A percentile compares a stretch with the other conserved stretches of the same genome.
Conservation (phyloP, 1,140 invertebrate genomes). For the Dinoponera quadriceps region DNA sequence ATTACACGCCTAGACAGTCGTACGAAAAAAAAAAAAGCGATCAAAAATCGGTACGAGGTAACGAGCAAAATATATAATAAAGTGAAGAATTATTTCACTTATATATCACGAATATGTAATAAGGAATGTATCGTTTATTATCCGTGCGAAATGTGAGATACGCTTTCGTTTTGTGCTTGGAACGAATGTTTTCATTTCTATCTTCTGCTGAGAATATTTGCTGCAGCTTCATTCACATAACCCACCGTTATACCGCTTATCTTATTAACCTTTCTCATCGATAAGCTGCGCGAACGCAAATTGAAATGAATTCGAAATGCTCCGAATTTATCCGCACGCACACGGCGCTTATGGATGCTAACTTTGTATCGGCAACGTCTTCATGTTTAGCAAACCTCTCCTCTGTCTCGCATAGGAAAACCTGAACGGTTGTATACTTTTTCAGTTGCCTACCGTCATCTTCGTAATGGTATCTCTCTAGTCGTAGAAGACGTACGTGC, state of each 20-base stretch:
- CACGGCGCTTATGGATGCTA: not conserved
- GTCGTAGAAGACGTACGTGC: conserved; percentile 66
- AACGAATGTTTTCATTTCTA: not conserved
- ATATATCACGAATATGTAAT: no score
- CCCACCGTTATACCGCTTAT: not conserved
- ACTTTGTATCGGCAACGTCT: not conserved
- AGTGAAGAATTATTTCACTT: not conserved
- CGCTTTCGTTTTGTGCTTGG: not conserved
- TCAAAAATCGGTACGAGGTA: conserved; percentile 21
- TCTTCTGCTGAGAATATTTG: not conserved
- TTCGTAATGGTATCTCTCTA: conserved; percentile 69
- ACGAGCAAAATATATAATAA: not conserved
- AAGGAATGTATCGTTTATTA: not conserved
- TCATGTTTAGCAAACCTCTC: conserved; percentile 3
- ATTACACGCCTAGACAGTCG: not conserved
- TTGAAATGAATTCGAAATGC: conserved; percentile 63
- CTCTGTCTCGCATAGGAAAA: conserved; percentile 28
- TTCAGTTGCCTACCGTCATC: conserved; percentile 64
- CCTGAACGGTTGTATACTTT: conserved; percentile 60
- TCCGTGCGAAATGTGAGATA: not conserved
- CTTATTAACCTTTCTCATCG: not conserved
- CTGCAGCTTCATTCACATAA: not conserved
- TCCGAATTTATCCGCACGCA: not conserved
- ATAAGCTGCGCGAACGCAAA: not conserved
- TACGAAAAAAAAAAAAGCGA: conserved; percentile 7